phyloP scores from a whole-genome alignment of 2,113 vertebrate genomes.

The Mionectes macconnelli region DNA sequence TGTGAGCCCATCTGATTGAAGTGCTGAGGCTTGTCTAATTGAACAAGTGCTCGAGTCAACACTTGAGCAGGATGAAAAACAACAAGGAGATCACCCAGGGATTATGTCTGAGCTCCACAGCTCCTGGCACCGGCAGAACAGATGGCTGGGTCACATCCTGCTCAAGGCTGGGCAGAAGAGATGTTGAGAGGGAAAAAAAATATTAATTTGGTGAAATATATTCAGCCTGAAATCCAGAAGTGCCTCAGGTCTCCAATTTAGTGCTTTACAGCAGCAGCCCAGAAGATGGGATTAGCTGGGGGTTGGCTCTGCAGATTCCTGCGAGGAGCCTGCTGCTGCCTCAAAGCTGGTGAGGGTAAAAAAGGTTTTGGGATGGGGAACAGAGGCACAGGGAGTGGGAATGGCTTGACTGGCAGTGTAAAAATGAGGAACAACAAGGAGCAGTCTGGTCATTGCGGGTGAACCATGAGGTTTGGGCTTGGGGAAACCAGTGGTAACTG shows the following conservation, averaged over 20 bases:
- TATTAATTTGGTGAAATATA: not conserved
- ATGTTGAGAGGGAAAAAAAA: not conserved
- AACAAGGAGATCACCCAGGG: constrained; percentile 37
- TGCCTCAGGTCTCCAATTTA: not conserved
- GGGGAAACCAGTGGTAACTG: not conserved
- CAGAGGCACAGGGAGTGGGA: not conserved
- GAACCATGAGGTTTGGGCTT: fast-evolving
- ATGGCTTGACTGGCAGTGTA: fast-evolving
- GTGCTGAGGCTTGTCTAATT: constrained; percentile 54
- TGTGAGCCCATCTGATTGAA: constrained; percentile 27
- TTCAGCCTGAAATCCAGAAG: not conserved
- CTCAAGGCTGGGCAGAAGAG: constrained; percentile 17
- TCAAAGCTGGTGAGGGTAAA: not conserved
- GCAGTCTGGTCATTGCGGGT: fast-evolving
- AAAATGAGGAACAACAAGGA: not conserved
- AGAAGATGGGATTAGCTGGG: not conserved
- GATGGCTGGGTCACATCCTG: constrained; percentile 43
- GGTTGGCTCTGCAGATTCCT: not conserved
- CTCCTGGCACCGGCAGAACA: not conserved
- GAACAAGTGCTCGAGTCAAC: constrained; percentile 19
- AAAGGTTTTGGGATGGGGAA: not conserved
- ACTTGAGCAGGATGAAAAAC: constrained; percentile 53
- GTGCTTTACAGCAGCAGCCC: not conserved
- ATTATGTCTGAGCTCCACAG: constrained; percentile 17
- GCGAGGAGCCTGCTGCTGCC: not conserved